Percentiles rank a stretch among this genome's conserved stretches.
These are phyloP conservation scores for Eurosta solidaginis DNA, from an alignment of 1,140 invertebrate genomes.

Conservation along the genomic window DNA sequence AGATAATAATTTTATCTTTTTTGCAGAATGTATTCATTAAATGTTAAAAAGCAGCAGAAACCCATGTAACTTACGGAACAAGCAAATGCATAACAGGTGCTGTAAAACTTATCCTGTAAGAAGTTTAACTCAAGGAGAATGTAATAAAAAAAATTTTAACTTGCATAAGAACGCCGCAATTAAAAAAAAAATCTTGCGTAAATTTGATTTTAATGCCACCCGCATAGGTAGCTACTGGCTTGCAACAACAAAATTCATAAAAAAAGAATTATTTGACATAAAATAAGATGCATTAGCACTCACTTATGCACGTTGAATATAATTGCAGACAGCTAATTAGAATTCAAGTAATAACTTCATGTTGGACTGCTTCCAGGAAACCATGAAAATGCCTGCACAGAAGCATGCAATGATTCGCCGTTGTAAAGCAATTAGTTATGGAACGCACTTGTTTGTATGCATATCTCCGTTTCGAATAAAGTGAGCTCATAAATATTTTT, in stretches of 20 bases:
- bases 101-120: too few relatives aligned
- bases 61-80: too few relatives aligned
- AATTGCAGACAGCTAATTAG: neutral
- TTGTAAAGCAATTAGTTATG: neutral
- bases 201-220: neutral
- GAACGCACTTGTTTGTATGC: neutral
- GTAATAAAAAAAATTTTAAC: too few relatives aligned
- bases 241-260: neutral
- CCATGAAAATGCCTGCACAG: neutral
- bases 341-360: neutral
- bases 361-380: neutral
- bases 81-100: too few relatives aligned
- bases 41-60: too few relatives aligned
- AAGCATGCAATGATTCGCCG: neutral
- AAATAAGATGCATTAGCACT: neutral
- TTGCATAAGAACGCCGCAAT: too few relatives aligned
- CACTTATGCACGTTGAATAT: neutral
- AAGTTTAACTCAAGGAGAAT: too few relatives aligned
- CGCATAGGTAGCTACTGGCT: neutral
- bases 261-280: neutral
- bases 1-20: too few relatives aligned
- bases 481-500: conserved; percentile 17
- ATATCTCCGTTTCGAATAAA: neutral
- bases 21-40: too few relatives aligned
- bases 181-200: neutral